Conservation (phyloP, 2,888 invertebrate species). For the Phyllotreta cruciferae region DNA sequence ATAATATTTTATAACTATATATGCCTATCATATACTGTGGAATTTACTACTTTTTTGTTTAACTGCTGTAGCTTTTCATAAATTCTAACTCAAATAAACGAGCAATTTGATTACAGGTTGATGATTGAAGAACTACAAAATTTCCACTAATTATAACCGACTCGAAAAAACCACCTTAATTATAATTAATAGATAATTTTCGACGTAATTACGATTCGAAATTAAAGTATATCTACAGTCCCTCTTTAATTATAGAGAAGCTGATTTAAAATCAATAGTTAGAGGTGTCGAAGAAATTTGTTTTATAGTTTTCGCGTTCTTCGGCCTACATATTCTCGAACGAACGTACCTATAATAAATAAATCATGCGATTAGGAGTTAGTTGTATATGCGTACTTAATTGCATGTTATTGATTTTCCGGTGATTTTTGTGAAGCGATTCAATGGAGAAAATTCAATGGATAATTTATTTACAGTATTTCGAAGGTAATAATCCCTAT, state of each 20-base stretch:
- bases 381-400: too few relatives aligned
- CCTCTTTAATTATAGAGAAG: constrained; percentile 22
- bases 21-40: too few relatives aligned
- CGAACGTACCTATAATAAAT: constrained; percentile 3
- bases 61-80: too few relatives aligned
- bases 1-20: too few relatives aligned
- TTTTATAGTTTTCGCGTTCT: not conserved
- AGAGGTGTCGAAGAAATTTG: constrained; percentile 16
- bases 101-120: too few relatives aligned
- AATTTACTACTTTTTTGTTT: too few relatives aligned
- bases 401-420: too few relatives aligned
- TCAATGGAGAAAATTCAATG: too few relatives aligned
- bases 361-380: not conserved
- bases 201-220: constrained; percentile 29
- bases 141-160: constrained; percentile 27
- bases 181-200: constrained; percentile 35
- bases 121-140: constrained; percentile 11
- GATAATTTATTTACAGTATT: too few relatives aligned
- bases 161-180: constrained; percentile 30
- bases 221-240: constrained; percentile 34
- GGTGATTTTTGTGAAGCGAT: too few relatives aligned
- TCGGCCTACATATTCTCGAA: not conserved
- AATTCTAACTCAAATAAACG: too few relatives aligned
- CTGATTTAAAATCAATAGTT: constrained; percentile 17
- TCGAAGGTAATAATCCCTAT: too few relatives aligned